Evolutionary conservation across 2,113 vertebrate genomes (phyloP).

Genomic region (Clinocottus analis): DNA sequence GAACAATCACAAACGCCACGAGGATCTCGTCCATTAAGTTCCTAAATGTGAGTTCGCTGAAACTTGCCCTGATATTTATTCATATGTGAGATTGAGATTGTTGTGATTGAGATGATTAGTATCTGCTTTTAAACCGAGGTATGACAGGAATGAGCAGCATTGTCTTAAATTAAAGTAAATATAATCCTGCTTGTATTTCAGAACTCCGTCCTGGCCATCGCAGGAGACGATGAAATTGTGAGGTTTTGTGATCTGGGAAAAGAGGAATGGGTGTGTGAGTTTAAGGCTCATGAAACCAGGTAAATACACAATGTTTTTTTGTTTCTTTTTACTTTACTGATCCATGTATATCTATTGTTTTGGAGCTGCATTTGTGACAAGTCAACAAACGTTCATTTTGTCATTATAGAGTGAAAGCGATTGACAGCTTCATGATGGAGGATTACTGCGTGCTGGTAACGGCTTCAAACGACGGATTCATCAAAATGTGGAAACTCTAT

Average conservation of each 20-base stretch:
- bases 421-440: slow-evolving; percentile 86
- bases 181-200: slow-evolving; percentile 61
- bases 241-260: slow-evolving; percentile 86
- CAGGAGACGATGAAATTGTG: slow-evolving; percentile 91
- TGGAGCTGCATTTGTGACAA: not conserved
- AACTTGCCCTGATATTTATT: not conserved
- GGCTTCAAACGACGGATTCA: slow-evolving; percentile 95
- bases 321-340: too few species aligned
- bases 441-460: slow-evolving; percentile 88
- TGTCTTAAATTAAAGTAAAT: not conserved
- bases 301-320: slow-evolving; percentile 55
- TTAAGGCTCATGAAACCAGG: slow-evolving; percentile 97
- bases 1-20: slow-evolving; percentile 85
- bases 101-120: not conserved
- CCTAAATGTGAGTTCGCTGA: slow-evolving; percentile 86
- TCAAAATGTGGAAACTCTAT: slow-evolving; percentile 93
- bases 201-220: slow-evolving; percentile 89
- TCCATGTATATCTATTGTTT: not conserved
- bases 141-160: not conserved
- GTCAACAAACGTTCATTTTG: not conserved
- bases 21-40: slow-evolving; percentile 92
- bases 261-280: slow-evolving; percentile 88
- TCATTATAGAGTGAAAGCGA: slow-evolving; percentile 89
- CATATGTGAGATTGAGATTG: not conserved
- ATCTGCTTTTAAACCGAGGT: not conserved